Evolutionary conservation across 2,113 vertebrate species (phyloP).

Genomic region (Taurulus bubalis): DNA sequence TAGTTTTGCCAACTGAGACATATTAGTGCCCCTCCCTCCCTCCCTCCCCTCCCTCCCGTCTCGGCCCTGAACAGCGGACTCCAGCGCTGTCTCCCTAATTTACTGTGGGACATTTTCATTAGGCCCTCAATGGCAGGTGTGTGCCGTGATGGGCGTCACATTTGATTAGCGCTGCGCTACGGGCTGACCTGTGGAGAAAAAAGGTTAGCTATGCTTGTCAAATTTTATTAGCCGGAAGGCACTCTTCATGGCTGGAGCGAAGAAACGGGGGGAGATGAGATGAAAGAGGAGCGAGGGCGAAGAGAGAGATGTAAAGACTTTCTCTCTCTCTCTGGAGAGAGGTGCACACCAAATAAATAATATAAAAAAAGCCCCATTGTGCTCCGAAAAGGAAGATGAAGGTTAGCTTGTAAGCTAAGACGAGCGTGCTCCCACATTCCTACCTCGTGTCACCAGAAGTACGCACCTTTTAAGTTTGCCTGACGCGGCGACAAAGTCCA

Average conservation of each 20-base stretch:
- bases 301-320: conserved; percentile 36
- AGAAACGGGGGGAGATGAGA: conserved; percentile 51
- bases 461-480: conserved; percentile 33
- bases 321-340: conserved; percentile 7
- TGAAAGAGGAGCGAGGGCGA: conserved; percentile 57
- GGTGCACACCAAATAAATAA: neutral
- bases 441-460: neutral
- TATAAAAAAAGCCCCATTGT: conserved; percentile 12
- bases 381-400: conserved; percentile 28
- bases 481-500: conserved; percentile 22
- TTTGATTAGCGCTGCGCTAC: conserved; percentile 76
- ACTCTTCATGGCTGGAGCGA: conserved; percentile 57
- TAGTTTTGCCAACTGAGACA: conserved; percentile 36
- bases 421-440: neutral
- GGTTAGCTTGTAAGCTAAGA: conserved; percentile 34
- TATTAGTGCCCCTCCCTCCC: neutral
- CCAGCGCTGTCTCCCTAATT: conserved; percentile 68
- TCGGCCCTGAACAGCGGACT: conserved; percentile 42
- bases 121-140: conserved; percentile 75
- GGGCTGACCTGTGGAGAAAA: conserved; percentile 78
- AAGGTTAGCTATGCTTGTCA: conserved; percentile 82
- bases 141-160: conserved; percentile 76
- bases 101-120: conserved; percentile 80
- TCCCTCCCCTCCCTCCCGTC: conserved; percentile 33
- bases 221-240: conserved; percentile 76